Base-by-base conservation (phyloP, 2,113 vertebrate genomes). In the Sinocyclocheilus maitianheensis region DNA sequence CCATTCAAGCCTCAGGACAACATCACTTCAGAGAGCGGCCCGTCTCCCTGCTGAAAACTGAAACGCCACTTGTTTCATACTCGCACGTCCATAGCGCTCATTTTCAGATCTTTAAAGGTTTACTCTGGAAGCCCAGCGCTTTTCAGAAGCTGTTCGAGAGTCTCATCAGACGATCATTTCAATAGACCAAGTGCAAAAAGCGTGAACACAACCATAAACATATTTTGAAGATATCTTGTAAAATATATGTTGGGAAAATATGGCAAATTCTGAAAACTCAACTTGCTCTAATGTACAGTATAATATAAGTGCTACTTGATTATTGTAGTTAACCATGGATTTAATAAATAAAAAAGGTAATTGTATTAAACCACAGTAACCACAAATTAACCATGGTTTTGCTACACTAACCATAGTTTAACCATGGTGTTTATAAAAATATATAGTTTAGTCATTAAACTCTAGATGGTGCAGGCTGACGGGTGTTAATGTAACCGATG, bases 31-130 rank as follows among this genome's bases (percentile, higher is more conserved):
- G 60, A 77, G 63, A 67, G 24, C 40, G 51, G 30, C 63, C 14
- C 26, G 26, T 30, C 53, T 67, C 63, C 62, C 63, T 37, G 7
- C 81, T 51, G 75, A 83, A 86, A 81, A 65, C 72, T 67, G 18
- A 75, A 22, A 24, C 43, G 4, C 53, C 1, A 16, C 51, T 53
- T 53, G 51, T 53, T 53, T 53, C 72, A 43, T 0, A 12, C 22
- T 46, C 24, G 0, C 63, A 67, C 65, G 26, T 34, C n/a, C 14
- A 4, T 69, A 18, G 75, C 43, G 51, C 72, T 83, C 18, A 24
- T 77, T 87, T 51, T 83, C 46, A 83, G 37, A 85, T 85, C 85
- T 89, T 72, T 89, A 84, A 85, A 82, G 74, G 78, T 75, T 85
- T 85, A 75, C 53, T 55, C 13, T 53, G 13, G 1, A 1, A 53